A percentile compares a stretch with the other conserved stretches of the same genome.
Evolutionary conservation across 2,888 invertebrate genomes (phyloP).

Genomic region (Heteromurus nitidus): DNA sequence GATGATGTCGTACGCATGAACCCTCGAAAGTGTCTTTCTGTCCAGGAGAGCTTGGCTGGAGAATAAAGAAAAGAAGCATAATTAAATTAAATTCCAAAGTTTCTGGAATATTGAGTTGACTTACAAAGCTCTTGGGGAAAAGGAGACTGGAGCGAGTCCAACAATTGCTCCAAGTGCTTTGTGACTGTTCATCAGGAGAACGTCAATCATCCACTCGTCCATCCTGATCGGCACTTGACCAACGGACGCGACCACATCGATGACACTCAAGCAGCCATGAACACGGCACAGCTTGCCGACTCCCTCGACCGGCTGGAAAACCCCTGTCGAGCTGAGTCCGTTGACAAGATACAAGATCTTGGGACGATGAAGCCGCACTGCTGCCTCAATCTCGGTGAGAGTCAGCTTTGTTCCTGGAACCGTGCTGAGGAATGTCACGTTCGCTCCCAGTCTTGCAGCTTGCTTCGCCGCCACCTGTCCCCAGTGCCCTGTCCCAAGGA

Average conservation of each 20-base stretch:
- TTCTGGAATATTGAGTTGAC: constrained; percentile 69
- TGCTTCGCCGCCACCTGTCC: no score
- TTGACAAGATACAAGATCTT: constrained; percentile 86
- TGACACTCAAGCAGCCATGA: constrained; percentile 78
- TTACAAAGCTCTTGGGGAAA: constrained; percentile 82
- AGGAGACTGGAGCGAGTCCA: constrained; percentile 85
- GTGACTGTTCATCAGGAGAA: constrained; percentile 85
- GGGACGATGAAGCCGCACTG: constrained; percentile 81
- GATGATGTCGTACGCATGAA: not conserved
- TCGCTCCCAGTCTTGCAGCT: not conserved
- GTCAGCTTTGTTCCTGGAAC: not conserved
- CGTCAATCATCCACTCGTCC: constrained; percentile 85
- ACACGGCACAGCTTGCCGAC: constrained; percentile 86
- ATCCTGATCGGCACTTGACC: constrained; percentile 82
- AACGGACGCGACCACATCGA: constrained; percentile 85
- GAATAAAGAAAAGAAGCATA: not conserved
- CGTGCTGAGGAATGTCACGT: not conserved
- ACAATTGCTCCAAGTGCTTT: constrained; percentile 85
- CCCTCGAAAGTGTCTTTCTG: not conserved
- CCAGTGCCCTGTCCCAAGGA: not conserved
- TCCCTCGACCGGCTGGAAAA: constrained; percentile 86
- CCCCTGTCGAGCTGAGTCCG: constrained; percentile 91
- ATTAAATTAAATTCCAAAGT: not conserved
- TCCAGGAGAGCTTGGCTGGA: not conserved
- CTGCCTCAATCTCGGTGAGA: constrained; percentile 76